Conservation (phyloP, 2,113 vertebrate genomes). For the Saguinus midas region DNA sequence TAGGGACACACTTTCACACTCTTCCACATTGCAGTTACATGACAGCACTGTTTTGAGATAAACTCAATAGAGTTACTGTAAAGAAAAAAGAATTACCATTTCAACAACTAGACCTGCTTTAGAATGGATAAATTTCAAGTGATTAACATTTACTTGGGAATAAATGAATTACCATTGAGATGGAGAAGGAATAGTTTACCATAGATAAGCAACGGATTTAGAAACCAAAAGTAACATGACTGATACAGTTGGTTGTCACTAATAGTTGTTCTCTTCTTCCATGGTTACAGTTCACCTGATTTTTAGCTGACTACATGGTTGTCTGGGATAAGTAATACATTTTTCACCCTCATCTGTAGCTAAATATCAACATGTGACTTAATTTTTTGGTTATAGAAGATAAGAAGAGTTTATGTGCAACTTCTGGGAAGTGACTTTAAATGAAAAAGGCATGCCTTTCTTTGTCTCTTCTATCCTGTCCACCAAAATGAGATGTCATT, state of each 20-base stretch:
- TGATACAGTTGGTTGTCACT: not conserved
- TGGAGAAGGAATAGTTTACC: not conserved
- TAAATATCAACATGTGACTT: not conserved
- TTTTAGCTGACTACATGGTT: not conserved
- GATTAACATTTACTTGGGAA: not conserved
- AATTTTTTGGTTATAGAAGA: not conserved
- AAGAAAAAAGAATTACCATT: not conserved
- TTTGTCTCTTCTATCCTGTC: not conserved
- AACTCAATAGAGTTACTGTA: not conserved
- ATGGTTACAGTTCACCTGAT: not conserved
- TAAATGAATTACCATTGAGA: not conserved
- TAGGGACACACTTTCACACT: not conserved
- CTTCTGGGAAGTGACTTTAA: not conserved
- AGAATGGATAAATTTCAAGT: not conserved
- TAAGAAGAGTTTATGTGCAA: not conserved
- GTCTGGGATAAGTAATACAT: not conserved
- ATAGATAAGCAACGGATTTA: not conserved
- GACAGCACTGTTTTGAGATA: not conserved
- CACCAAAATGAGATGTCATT: not conserved
- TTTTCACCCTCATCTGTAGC: not conserved
- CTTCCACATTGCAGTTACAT: not conserved
- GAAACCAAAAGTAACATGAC: not conserved
- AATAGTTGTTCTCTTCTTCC: not conserved
- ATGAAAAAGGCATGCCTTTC: not conserved
- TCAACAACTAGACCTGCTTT: not conserved